phyloP scores from a whole-genome alignment of 2,888 invertebrate species.

The Napeogenes inachia region DNA sequence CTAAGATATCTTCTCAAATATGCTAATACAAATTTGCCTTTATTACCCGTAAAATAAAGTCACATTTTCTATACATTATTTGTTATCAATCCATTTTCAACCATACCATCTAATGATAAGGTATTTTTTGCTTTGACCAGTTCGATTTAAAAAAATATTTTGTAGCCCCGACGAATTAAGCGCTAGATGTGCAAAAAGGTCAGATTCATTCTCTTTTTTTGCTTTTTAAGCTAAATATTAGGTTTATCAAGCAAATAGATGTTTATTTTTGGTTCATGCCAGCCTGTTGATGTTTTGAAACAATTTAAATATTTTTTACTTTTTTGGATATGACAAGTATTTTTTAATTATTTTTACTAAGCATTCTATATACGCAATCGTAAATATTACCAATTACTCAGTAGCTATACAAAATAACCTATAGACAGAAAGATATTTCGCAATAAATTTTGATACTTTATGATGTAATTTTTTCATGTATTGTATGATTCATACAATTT shows the following conservation, averaged over 20 bases:
- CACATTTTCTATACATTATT: conserved; percentile 18
- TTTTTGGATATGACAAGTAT: no score
- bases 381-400: no score
- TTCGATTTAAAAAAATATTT: conserved; percentile 21
- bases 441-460: no score
- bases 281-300: not conserved
- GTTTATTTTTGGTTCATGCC: not conserved
- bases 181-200: conserved; percentile 44
- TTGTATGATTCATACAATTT: no score
- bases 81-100: not conserved
- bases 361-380: no score
- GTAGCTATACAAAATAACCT: no score
- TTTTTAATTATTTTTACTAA: no score
- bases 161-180: conserved; percentile 54
- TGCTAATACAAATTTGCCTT: conserved; percentile 31
- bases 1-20: conserved; percentile 21
- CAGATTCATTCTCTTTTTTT: conserved; percentile 17
- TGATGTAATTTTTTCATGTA: no score
- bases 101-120: not conserved
- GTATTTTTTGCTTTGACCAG: conserved; percentile 1
- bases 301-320: not conserved
- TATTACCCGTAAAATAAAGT: conserved; percentile 23
- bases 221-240: conserved; percentile 15
- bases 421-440: no score
- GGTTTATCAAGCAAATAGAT: conserved; percentile 5